A percentile compares a stretch with the other conserved stretches of the same genome.
Conservation (phyloP, 2,888 invertebrate species). For the Amphipoea lucens region DNA sequence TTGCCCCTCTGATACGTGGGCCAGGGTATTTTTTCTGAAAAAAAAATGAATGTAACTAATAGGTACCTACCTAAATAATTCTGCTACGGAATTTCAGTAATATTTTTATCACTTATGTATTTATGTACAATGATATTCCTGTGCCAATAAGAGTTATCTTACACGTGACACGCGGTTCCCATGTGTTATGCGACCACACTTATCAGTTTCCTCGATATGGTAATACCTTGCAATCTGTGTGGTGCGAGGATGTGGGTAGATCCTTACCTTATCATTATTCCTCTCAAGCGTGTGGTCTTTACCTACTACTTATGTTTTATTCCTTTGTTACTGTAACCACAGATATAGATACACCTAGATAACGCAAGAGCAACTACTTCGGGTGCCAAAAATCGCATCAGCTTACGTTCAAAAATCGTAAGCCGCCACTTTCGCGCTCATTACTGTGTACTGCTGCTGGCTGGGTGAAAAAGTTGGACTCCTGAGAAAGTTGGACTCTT, state of each 20-base stretch:
- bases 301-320: slow-evolving; percentile 6
- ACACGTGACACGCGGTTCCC: slow-evolving; percentile 54
- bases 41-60: not conserved
- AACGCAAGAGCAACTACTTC: no score
- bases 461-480: no score
- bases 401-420: no score
- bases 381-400: no score
- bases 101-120: slow-evolving; percentile 17
- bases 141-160: slow-evolving; percentile 57
- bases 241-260: slow-evolving; percentile 9
- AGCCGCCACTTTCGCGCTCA: no score
- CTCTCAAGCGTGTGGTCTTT: slow-evolving; percentile 26
- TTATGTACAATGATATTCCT: slow-evolving; percentile 22
- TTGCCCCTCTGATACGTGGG: not conserved
- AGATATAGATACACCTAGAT: no score
- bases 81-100: slow-evolving; percentile 20
- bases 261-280: slow-evolving; percentile 44
- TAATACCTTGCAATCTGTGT: slow-evolving; percentile 19
- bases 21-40: not conserved
- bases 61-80: not conserved
- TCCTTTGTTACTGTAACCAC: no score
- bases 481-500: no score
- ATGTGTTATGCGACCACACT: slow-evolving; percentile 31
- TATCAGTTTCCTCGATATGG: slow-evolving; percentile 58
- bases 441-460: no score